These are phyloP conservation scores for Trichogramma dendrolimi DNA, from an alignment of 2,888 invertebrate species.

Conservation along the genomic window DNA sequence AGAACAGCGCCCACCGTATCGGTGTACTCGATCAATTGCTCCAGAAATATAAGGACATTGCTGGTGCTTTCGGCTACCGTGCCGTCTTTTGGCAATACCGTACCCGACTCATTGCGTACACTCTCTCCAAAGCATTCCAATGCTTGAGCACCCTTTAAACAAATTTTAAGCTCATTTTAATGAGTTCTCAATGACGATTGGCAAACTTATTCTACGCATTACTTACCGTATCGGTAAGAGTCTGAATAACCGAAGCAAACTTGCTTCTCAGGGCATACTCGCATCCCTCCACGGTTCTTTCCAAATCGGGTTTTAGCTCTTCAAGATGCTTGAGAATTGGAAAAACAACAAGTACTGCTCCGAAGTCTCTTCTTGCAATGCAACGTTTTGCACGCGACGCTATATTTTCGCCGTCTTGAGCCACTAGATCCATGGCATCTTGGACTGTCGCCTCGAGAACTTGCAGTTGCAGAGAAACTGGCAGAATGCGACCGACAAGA, in stretches of 20 bases:
- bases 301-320: conserved; percentile 74
- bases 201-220: conserved; percentile 5
- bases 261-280: conserved; percentile 67
- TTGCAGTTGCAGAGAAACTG: conserved; percentile 72
- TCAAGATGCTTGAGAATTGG: conserved; percentile 77
- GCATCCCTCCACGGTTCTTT: conserved; percentile 70
- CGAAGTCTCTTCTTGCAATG: conserved; percentile 73
- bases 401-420: conserved; percentile 81
- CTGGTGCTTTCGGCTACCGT: conserved; percentile 96
- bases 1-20: conserved; percentile 71
- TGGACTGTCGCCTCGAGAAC: conserved; percentile 80
- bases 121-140: conserved; percentile 91
- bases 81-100: conserved; percentile 89
- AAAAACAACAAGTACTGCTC: conserved; percentile 74
- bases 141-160: conserved; percentile 74
- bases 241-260: conserved; percentile 69
- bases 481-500: conserved; percentile 79
- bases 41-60: conserved; percentile 88
- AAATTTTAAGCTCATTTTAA: neutral
- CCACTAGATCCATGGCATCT: conserved; percentile 79
- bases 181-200: neutral
- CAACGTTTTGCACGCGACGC: conserved; percentile 71
- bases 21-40: conserved; percentile 75
- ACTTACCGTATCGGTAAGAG: conserved; percentile 69
- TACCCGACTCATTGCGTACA: conserved; percentile 71